Percentiles rank a stretch among this genome's conserved stretches.
Evolutionary conservation across 2,888 invertebrate genomes (phyloP).

Genomic region (Torymus texanus): DNA sequence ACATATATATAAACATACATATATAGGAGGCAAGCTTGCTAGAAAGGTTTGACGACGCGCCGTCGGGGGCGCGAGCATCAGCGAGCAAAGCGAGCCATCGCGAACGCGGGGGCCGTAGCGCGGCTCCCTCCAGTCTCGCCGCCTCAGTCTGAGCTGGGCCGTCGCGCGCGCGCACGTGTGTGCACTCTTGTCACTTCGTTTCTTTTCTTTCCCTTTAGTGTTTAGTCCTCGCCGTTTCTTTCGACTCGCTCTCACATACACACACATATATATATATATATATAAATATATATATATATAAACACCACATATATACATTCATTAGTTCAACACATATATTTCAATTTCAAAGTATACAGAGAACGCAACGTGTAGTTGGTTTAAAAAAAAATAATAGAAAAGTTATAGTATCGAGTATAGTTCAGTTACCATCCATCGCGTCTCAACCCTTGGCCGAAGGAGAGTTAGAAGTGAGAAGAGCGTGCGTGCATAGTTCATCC

Average conservation of each 20-base stretch:
- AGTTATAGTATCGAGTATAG: too few species aligned
- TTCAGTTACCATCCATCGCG: too few species aligned
- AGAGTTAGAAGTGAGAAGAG: too few species aligned
- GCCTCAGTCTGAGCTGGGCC: conserved; percentile 55
- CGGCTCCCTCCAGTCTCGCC: conserved; percentile 29
- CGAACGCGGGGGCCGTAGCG: too few species aligned
- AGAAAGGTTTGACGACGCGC: too few species aligned
- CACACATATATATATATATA: conserved; percentile 30
- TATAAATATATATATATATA: conserved; percentile 18
- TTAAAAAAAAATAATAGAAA: too few species aligned
- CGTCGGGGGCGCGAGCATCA: not conserved
- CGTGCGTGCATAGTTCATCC: too few species aligned
- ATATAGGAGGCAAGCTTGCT: too few species aligned
- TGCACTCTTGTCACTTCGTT: conserved; percentile 62
- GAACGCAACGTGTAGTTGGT: too few species aligned
- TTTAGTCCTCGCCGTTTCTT: conserved; percentile 55
- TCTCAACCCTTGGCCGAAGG: too few species aligned
- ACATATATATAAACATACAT: too few species aligned
- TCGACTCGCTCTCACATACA: conserved; percentile 14
- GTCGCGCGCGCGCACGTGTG: conserved; percentile 56
- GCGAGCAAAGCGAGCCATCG: not conserved
- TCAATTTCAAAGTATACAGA: not conserved
- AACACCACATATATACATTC: conserved; percentile 4
- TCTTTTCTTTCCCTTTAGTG: conserved; percentile 68
- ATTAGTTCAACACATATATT: not conserved